Base-by-base conservation (phyloP, 2,888 invertebrate genomes). In the Rhagium mordax region DNA sequence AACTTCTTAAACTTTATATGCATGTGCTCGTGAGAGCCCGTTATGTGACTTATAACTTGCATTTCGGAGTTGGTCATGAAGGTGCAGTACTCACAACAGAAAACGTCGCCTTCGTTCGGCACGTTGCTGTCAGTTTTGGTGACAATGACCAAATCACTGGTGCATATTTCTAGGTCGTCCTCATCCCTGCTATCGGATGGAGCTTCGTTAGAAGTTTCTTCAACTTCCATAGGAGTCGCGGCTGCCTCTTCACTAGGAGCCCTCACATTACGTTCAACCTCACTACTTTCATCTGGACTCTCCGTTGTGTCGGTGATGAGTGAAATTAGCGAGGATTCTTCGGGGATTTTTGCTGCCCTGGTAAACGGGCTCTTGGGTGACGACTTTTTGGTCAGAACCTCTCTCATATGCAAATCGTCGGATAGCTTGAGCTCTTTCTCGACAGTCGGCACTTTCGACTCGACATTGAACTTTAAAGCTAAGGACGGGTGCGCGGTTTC, bases 21-120 rank as follows among this genome's bases (percentile, higher is more conserved):
- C 68, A 64, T 72, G 51, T 79, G 62, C 41, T 74, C 76, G 60
- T 80, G 80, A 4, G 48, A 7, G 10, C 61, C 55, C 7, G 62
- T 51, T 13, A 79, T 73, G 72, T 81, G 81, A 8, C 73, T 72
- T 20, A 70, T 21, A 41, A 78, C 71, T 7, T 66, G 33, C 47
- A 47, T 62, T 61, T 80, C 76, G 1, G 78, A 77, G 49, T 78
- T 70, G 7, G 74, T 59, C 69, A 81, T 72, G 61, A 53, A 75
- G 3, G 75, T 75, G 66, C 81, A 81, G 27, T 75, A 69, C n/a
- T 79, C 76, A 70, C 82, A 82, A 57, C 79, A 80, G 68, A 66
- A 81, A 5, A 83, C 79, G 70, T 81, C 80, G 67, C 82, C 78
- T 7, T 75, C 74, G 10, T 76, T 72, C 10, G 82, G 79, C 13